phyloP scores from a whole-genome alignment of 2,113 vertebrate species.

The Hydrochoerus hydrochaeris region DNA sequence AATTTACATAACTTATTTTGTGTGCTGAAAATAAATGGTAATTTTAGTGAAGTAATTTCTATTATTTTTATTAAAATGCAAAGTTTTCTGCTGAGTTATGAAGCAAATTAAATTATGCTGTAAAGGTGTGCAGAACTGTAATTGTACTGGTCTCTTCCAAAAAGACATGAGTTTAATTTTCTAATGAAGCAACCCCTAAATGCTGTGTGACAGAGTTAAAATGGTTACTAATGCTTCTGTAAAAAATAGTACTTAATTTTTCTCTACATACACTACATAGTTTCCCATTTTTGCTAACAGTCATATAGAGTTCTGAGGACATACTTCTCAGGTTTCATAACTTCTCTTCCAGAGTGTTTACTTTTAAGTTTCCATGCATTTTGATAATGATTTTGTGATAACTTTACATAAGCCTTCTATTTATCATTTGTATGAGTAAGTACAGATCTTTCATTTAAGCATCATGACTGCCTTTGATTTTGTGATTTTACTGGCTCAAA shows the following conservation, averaged over 20 bases:
- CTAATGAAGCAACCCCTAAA: background rate
- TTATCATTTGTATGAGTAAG: background rate
- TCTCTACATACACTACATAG: background rate
- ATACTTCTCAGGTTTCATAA: background rate
- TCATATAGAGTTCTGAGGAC: background rate
- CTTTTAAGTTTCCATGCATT: background rate
- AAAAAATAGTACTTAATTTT: background rate
- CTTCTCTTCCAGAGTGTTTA: background rate
- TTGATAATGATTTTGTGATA: background rate
- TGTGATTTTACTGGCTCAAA: background rate
- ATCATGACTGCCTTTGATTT: background rate
- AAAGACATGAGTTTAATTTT: background rate
- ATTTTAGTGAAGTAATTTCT: background rate
- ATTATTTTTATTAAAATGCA: background rate
- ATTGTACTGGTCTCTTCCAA: background rate
- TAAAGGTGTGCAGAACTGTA: background rate
- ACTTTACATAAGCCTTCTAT: background rate
- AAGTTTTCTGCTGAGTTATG: background rate
- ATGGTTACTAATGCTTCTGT: background rate
- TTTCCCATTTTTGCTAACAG: background rate
- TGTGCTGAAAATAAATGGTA: conserved; percentile 28
- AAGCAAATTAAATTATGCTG: background rate
- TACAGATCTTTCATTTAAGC: background rate
- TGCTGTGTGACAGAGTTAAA: background rate
- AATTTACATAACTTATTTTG: background rate